These are phyloP conservation scores for Carpatolechia fugitivella DNA, from an alignment of 2,888 invertebrate genomes.

Conservation along the genomic window DNA sequence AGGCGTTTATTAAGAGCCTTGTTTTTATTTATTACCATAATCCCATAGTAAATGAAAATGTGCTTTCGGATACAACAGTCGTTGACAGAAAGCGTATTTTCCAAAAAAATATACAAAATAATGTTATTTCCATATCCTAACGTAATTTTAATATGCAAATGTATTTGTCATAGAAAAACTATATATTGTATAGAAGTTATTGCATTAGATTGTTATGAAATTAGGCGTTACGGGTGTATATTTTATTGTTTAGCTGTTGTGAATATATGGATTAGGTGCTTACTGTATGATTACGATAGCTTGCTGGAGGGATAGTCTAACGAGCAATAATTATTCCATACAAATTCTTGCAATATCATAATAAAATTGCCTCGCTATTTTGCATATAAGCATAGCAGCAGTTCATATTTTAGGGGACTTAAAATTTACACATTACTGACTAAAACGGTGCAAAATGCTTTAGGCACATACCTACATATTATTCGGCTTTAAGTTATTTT, in stretches of 20 bases:
- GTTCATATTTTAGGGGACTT: too few species aligned
- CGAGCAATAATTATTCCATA: constrained; percentile 23
- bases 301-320: background rate
- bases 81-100: too few species aligned
- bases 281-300: constrained; percentile 18
- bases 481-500: too few species aligned
- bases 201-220: constrained; percentile 61
- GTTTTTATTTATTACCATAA: constrained; percentile 22
- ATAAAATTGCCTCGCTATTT: background rate
- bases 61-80: too few species aligned
- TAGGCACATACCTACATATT: too few species aligned
- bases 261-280: constrained; percentile 55
- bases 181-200: constrained; percentile 48
- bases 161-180: constrained; percentile 38
- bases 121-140: constrained; percentile 30
- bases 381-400: too few species aligned
- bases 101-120: constrained; percentile 10
- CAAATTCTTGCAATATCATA: background rate
- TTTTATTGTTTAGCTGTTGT: constrained; percentile 54
- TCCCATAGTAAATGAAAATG: background rate
- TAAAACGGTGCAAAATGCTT: too few species aligned
- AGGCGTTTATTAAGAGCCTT: constrained; percentile 23
- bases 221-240: constrained; percentile 60
- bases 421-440: too few species aligned
- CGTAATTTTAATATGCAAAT: constrained; percentile 37